A percentile compares a stretch with the other conserved stretches of the same genome.
Conservation (phyloP, 2,797 vertebrate genomes). For the Microchirus variegatus region DNA sequence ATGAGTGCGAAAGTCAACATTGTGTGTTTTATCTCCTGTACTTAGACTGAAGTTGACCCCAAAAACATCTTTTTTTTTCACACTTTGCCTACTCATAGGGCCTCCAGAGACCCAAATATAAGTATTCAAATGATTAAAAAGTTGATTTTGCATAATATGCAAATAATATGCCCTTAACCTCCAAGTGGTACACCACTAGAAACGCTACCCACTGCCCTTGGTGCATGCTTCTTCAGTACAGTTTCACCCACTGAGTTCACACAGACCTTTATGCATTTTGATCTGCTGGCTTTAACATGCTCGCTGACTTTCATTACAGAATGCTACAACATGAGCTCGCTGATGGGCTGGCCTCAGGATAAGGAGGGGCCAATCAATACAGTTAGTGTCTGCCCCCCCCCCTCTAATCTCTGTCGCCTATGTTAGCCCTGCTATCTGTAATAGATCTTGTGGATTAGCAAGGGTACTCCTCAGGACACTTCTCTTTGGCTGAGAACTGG, state of each 20-base stretch:
- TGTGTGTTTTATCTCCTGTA: too few relatives aligned
- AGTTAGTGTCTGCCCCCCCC: slow-evolving; percentile 80
- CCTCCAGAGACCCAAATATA: too few relatives aligned
- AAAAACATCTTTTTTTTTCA: too few relatives aligned
- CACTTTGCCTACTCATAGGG: too few relatives aligned
- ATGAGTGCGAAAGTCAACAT: too few relatives aligned
- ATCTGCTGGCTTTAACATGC: slow-evolving; percentile 61
- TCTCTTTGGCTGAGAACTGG: slow-evolving; percentile 64
- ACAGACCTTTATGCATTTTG: slow-evolving; percentile 66
- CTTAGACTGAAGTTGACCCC: too few relatives aligned
- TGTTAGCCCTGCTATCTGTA: slow-evolving; percentile 82
- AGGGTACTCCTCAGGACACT: slow-evolving; percentile 77
- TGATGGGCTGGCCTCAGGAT: slow-evolving; percentile 68
- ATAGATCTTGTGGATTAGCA: slow-evolving; percentile 85
- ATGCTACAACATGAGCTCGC: slow-evolving; percentile 76
- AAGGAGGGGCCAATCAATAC: slow-evolving; percentile 83
- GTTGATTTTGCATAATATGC: too few relatives aligned
- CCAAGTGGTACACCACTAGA: slow-evolving; percentile 43
- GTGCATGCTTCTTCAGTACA: slow-evolving; percentile 25
- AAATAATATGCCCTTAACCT: too few relatives aligned
- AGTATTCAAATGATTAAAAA: too few relatives aligned
- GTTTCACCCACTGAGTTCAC: slow-evolving; percentile 40
- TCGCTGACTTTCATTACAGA: slow-evolving; percentile 81
- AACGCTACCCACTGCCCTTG: slow-evolving; percentile 14
- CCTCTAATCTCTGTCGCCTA: slow-evolving; percentile 82